phyloP scores from a whole-genome alignment of 2,888 invertebrate species.

The Phragmatobia fuliginosa region DNA sequence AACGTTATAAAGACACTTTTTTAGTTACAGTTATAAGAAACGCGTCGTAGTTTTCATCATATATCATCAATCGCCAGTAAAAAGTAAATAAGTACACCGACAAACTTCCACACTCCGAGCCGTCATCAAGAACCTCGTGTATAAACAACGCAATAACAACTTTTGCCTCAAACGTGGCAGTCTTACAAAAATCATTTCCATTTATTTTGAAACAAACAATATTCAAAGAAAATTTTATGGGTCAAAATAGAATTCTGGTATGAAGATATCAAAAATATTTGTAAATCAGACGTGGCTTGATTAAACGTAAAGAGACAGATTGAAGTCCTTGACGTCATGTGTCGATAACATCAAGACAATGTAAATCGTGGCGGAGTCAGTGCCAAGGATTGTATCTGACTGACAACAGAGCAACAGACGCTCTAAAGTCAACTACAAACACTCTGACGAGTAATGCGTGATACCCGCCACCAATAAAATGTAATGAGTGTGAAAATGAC shows the following conservation, averaged over 20 bases:
- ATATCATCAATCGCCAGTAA: rapidly evolving
- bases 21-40: too few relatives aligned
- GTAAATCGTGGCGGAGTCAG: not conserved
- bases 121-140: too few relatives aligned
- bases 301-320: not conserved
- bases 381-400: constrained; percentile 19
- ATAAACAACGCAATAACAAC: too few relatives aligned
- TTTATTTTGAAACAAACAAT: not conserved
- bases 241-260: not conserved
- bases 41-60: not conserved
- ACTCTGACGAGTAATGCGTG: constrained; percentile 3
- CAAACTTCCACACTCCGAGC: too few relatives aligned
- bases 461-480: constrained; percentile 7
- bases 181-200: not conserved
- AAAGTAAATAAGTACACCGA: too few relatives aligned
- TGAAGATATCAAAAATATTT: not conserved
- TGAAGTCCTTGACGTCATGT: constrained; percentile 1
- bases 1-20: too few relatives aligned
- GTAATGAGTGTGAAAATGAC: constrained; percentile 6
- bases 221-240: not conserved
- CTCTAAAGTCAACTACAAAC: constrained; percentile 8
- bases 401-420: constrained; percentile 18
- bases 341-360: constrained; percentile 12
- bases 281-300: not conserved
- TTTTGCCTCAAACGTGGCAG: not conserved